Percentiles rank a stretch among this genome's conserved stretches.
Evolutionary conservation across 1,140 invertebrate genomes (phyloP).

Genomic region (Popillia japonica): DNA sequence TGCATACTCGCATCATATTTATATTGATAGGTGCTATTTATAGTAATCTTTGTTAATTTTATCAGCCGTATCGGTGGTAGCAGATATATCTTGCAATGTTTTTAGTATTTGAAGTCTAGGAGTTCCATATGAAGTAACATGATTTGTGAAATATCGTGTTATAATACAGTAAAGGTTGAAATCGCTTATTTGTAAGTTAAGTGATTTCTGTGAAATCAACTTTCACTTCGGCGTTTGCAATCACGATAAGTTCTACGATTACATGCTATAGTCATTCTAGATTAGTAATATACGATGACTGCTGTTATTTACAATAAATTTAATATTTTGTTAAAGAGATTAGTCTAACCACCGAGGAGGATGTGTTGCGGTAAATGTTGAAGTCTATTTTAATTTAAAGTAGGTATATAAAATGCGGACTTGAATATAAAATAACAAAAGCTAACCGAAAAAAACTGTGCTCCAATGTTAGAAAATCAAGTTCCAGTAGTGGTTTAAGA

Average conservation of each 20-base stretch:
- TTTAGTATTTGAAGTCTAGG: background rate
- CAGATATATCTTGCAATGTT: background rate
- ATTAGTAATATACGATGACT: background rate
- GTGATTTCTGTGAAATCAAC: conserved; percentile 19
- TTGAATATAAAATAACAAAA: too few species aligned
- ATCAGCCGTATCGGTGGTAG: background rate
- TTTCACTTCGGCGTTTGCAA: background rate
- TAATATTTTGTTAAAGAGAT: too few species aligned
- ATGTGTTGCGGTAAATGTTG: too few species aligned
- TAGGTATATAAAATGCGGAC: too few species aligned
- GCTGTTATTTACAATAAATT: too few species aligned
- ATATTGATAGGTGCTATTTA: background rate
- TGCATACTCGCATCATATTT: background rate
- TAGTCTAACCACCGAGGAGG: too few species aligned
- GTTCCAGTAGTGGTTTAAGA: too few species aligned
- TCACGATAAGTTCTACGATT: background rate
- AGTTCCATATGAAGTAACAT: background rate
- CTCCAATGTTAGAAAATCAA: too few species aligned
- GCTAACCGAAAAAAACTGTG: too few species aligned
- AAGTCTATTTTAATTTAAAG: too few species aligned
- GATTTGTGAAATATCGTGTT: background rate
- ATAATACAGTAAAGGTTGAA: background rate
- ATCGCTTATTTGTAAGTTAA: conserved; percentile 11
- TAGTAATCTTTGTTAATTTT: background rate
- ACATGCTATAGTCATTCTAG: background rate